Base-by-base conservation (phyloP, 2,888 invertebrate species). In the Habroteleia sp. region DNA sequence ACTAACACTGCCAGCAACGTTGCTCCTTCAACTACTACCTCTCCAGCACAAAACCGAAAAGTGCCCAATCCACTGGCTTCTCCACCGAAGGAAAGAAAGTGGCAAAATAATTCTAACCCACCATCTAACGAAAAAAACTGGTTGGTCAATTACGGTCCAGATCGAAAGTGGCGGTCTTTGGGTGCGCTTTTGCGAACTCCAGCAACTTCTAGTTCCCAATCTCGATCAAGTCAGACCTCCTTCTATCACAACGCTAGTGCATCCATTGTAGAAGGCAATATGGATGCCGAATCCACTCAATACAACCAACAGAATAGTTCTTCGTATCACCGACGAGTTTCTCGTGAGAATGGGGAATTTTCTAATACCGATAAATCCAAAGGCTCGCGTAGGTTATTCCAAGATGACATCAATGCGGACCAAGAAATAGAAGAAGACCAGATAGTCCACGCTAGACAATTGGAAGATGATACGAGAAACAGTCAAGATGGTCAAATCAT, bases 141-240 rank as follows among this genome's bases (percentile, higher is more conserved):
- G 85, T 80, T 81, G 41, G 80, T 80, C 6, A 82, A 83, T 3
- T 81, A 81, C 6, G 84, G 85, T 16, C 88, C 88, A 46, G 89
- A 89, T 74, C 81, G 89, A 23, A 86, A 88, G 62, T 89, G 89
- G 89, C 82, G 89, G 13, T 89, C 89, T n/a, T 82, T 89, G 6
- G 89, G 89, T 0, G 89, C 89, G 1, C 81, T 89, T n/a, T 80
- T 89, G 14, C 81, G 89, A 13, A 84, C 87, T 6, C 88, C 88
- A 1, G 80, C 77, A 1, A 37, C 66, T 3, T 50, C 66, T 7
- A 79, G 72, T 35, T 81, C 84, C 1, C 84, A 86, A 33, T 79
- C 80, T 2, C 63, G 78, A 27, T 78, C 83, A 0, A 79, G 62
- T 44, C 84, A 83, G 20, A 82, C 82, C 3, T 81, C 84, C 0